These are phyloP conservation scores for Halcyon chelicuti DNA, from an alignment of 2,797 vertebrate genomes.

Conservation along the genomic window DNA sequence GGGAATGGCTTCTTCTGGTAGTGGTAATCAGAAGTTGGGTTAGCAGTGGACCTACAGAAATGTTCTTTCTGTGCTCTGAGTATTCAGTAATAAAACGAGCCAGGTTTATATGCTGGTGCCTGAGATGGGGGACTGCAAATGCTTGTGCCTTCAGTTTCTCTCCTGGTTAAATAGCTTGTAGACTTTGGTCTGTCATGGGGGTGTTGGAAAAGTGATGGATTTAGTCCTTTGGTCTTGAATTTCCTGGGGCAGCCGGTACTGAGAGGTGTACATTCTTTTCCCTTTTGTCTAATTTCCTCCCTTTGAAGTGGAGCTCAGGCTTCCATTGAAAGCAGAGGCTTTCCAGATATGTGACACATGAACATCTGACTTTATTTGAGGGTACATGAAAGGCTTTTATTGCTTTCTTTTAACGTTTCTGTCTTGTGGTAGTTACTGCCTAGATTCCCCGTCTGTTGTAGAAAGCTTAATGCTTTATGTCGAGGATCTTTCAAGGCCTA, in stretches of 20 bases:
- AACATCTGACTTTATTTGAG: conserved; percentile 44
- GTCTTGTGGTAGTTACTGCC: not conserved
- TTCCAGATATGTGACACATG: conserved; percentile 16
- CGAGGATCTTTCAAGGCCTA: not conserved
- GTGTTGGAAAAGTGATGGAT: not conserved
- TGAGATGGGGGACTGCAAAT: not conserved
- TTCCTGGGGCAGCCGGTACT: not conserved
- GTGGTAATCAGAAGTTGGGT: not conserved
- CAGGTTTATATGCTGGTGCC: not conserved
- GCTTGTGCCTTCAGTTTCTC: not conserved
- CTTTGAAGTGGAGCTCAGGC: conserved; percentile 56
- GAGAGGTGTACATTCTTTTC: conserved; percentile 2
- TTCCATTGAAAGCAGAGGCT: conserved; percentile 51
- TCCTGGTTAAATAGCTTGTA: not conserved
- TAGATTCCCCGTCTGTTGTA: not conserved
- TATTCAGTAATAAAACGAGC: not conserved
- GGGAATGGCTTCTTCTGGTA: not conserved
- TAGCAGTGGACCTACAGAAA: not conserved
- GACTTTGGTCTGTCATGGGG: not conserved
- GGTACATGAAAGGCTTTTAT: conserved; percentile 51
- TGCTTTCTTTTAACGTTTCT: conserved; percentile 20
- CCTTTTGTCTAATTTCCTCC: conserved; percentile 18
- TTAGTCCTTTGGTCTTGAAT: conserved; percentile 12
- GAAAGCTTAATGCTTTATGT: conserved; percentile 13
- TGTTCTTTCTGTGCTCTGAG: not conserved